Evolutionary conservation across 2,888 invertebrate species (phyloP), one percentile per base, ranked within the genome.

Genomic region (Ctena decussata): DNA sequence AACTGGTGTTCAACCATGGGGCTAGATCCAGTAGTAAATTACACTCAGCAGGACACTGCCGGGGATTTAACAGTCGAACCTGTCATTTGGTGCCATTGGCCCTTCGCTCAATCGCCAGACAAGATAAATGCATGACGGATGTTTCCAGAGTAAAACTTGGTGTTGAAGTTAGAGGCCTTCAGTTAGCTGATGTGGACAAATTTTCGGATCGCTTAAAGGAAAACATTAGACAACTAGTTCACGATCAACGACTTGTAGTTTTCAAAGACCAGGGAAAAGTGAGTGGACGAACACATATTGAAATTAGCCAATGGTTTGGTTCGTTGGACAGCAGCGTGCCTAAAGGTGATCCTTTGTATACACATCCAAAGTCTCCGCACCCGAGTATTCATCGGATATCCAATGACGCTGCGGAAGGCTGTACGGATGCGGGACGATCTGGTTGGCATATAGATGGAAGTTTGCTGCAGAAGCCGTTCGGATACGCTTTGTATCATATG

Each of bases 361-460:
- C 90, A 57, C 94, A 94, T 69, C 93, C 91, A 3, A 87, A 79
- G 69, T 94, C 93, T 12, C 93, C 94, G 0, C 91, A 94, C 78
- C 92, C 92, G 0, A 93, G 94, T 78, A 92, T 94, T 21, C 93
- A 94, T 82, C 81, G 94, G 21, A 94, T 94, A 30, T 94, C 94
- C 0, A 94, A 94, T 74, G 91, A 92, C 53, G 88, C 91, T 37
- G 69, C 74, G 3, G 93, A 94, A 74, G 94, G 94, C 21, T 94
- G 94, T 57, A 90, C 87, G 0, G 89, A 92, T 65, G 93, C 94
- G 0, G 94, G 94, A 8, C 82, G 94, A 60, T 94, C 94, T 1
- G 94, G 94, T 5, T 94, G 94, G 94, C 94, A 94, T 77, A 93
- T 94, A 24, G 94, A 94, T 83, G 94, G 94, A 12, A 92, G 93